A percentile compares a stretch with the other conserved stretches of the same genome.
These are phyloP conservation scores for Emydoidea blandingii DNA, from an alignment of 2,797 vertebrate species.

Conservation along the genomic window DNA sequence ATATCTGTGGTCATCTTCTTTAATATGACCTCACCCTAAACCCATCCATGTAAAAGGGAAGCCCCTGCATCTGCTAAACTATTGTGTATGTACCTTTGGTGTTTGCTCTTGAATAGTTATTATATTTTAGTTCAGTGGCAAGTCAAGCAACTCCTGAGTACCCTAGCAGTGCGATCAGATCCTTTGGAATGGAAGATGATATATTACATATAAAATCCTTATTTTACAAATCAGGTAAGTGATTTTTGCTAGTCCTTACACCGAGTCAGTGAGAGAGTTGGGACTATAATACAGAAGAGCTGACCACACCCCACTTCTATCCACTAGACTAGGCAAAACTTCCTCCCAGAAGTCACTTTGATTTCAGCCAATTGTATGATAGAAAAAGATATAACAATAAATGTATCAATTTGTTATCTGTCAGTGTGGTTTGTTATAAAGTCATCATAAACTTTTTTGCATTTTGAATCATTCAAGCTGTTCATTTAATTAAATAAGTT, in stretches of 20 bases:
- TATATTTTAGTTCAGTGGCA: fast-evolving
- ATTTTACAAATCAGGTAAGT: neutral
- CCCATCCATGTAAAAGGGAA: neutral
- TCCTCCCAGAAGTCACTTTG: neutral
- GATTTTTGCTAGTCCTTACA: neutral
- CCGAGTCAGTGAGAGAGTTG: neutral
- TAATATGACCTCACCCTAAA: fast-evolving
- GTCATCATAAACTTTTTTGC: neutral
- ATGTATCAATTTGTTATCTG: neutral
- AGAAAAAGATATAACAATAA: neutral
- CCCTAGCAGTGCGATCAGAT: neutral
- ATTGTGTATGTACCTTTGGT: fast-evolving
- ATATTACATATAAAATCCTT: neutral
- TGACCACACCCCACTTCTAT: neutral
- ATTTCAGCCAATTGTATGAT: neutral
- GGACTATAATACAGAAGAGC: neutral
- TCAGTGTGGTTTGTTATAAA: neutral
- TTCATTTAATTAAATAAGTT: neutral
- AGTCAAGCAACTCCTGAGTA: neutral
- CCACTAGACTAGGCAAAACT: fast-evolving
- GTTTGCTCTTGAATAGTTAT: neutral
- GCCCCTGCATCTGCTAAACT: neutral
- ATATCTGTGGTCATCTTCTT: neutral
- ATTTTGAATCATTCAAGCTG: neutral
- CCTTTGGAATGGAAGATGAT: neutral